Evolutionary conservation across 2,113 vertebrate genomes (phyloP).

Genomic region (Erpornis zantholeuca): DNA sequence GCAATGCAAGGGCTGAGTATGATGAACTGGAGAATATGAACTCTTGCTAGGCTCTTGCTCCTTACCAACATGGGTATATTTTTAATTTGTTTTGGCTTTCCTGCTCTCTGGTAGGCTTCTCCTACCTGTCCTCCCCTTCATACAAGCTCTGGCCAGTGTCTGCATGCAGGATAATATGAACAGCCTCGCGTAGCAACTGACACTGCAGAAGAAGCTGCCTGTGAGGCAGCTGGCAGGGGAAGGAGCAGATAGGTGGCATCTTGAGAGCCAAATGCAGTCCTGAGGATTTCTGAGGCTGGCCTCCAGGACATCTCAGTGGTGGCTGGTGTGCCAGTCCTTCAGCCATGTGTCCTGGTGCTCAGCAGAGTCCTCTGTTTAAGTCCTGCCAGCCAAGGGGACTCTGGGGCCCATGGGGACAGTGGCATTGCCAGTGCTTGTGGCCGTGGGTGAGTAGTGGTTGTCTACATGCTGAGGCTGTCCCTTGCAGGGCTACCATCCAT

Average conservation of each 20-base stretch:
- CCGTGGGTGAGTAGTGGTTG: neutral
- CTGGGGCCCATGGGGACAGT: fast-evolving
- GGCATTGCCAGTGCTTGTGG: fast-evolving
- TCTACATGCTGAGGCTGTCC: neutral
- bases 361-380: neutral
- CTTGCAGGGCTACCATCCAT: neutral
- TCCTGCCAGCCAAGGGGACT: neutral
- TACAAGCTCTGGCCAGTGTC: neutral
- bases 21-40: neutral
- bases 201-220: neutral
- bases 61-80: neutral
- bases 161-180: neutral
- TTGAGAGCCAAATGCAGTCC: neutral
- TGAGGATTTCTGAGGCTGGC: neutral
- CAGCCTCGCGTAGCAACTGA: neutral
- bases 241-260: neutral
- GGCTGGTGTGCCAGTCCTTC: neutral
- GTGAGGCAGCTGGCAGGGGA: neutral
- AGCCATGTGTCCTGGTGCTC: neutral
- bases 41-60: neutral
- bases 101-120: neutral
- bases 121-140: neutral
- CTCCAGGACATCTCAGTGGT: neutral
- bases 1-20: neutral
- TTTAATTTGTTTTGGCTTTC: neutral